Percentiles rank a stretch among this genome's conserved stretches.
These are phyloP conservation scores for Campopleginae sp. DNA, from an alignment of 2,888 invertebrate genomes.

Conservation along the genomic window DNA sequence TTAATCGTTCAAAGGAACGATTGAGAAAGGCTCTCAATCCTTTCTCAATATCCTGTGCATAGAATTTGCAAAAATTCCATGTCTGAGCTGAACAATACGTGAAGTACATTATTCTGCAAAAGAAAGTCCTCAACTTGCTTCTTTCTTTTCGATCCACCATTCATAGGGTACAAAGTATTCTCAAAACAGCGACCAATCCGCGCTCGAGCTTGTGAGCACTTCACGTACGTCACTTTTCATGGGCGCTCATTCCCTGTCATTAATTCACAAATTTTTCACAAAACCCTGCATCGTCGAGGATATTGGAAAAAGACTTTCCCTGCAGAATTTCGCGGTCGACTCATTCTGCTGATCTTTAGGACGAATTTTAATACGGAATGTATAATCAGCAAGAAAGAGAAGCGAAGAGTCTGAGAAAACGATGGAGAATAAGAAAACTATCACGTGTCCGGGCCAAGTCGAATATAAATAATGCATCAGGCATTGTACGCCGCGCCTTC, in stretches of 20 bases:
- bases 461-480: conserved; percentile 82
- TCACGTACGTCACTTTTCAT: background rate
- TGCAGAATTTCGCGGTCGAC: background rate
- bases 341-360: background rate
- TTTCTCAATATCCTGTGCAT: background rate
- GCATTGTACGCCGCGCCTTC: conserved; percentile 80
- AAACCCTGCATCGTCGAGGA: background rate
- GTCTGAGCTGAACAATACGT: background rate
- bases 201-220: background rate
- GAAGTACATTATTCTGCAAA: background rate
- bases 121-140: background rate
- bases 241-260: background rate
- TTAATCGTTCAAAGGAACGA: conserved; percentile 21
- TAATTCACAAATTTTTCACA: background rate
- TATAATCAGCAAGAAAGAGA: conserved; percentile 5
- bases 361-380: conserved; percentile 1
- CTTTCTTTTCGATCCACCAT: background rate
- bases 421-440: conserved; percentile 31
- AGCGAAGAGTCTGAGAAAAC: conserved; percentile 27
- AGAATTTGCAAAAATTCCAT: background rate
- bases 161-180: background rate
- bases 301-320: background rate
- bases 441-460: conserved; percentile 59
- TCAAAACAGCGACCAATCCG: background rate
- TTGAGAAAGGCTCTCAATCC: background rate